Evolutionary conservation across 2,888 invertebrate species (phyloP).

Genomic region (Eupsilia transversa): DNA sequence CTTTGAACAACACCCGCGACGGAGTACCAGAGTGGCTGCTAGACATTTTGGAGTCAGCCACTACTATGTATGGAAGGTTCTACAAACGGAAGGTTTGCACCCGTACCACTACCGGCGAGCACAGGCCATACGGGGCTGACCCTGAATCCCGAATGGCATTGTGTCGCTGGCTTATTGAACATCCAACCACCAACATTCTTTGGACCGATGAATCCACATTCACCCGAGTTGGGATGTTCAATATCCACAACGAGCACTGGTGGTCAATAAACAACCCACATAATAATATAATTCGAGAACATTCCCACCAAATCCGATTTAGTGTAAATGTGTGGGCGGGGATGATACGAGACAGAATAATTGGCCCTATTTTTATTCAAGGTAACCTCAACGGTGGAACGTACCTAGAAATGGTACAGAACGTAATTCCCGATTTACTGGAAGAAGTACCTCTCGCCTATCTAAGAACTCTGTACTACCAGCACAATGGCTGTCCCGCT

Average conservation of each 20-base stretch:
- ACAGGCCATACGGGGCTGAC: neutral
- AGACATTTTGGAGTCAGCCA: neutral
- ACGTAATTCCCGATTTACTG: slow-evolving; percentile 4
- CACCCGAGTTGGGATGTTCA: slow-evolving; percentile 8
- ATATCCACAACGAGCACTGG: slow-evolving; percentile 5
- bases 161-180: slow-evolving; percentile 9
- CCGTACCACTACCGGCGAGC: neutral
- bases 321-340: neutral
- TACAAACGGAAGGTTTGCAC: neutral
- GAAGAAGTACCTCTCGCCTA: neutral
- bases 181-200: slow-evolving; percentile 1
- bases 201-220: slow-evolving; percentile 1
- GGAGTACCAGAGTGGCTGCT: neutral
- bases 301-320: slow-evolving; percentile 1
- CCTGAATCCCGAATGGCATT: neutral
- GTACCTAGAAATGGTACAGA: neutral
- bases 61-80: neutral
- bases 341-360: neutral
- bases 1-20: neutral
- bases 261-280: neutral
- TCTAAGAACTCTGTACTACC: neutral
- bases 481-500: neutral
- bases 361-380: slow-evolving; percentile 3
- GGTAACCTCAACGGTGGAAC: slow-evolving; percentile 1
- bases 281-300: slow-evolving; percentile 1